A percentile compares a stretch with the other conserved stretches of the same genome.
Conservation (phyloP, 37 sponge, comb jelly and placozoan genomes). For the Haliclona indistincta region DNA sequence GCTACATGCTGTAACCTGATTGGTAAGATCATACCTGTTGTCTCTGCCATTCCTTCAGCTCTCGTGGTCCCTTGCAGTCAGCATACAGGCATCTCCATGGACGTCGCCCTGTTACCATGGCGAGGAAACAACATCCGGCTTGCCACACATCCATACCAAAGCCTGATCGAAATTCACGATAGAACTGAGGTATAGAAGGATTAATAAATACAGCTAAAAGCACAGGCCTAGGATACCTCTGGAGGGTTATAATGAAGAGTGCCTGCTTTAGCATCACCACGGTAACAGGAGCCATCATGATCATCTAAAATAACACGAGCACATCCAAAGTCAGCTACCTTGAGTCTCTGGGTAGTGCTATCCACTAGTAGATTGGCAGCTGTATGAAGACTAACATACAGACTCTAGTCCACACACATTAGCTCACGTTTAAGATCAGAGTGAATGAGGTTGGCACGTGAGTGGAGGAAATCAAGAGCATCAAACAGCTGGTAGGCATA, state of each 20-base stretch:
- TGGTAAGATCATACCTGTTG: neutral
- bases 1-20: neutral
- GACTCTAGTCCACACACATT: neutral
- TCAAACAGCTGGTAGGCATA: constrained; percentile 63
- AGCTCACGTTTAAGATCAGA: constrained; percentile 72
- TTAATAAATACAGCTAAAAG: neutral
- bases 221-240: constrained; percentile 22
- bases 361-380: constrained; percentile 60
- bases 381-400: constrained; percentile 2
- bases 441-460: constrained; percentile 39
- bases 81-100: constrained; percentile 64
- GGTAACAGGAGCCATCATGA: constrained; percentile 4
- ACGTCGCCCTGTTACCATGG: constrained; percentile 59
- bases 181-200: constrained; percentile 19
- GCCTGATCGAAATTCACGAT: constrained; percentile 29
- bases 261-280: constrained; percentile 19
- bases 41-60: neutral
- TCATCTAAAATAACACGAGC: constrained; percentile 39
- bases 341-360: constrained; percentile 32
- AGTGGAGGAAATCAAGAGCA: constrained; percentile 66
- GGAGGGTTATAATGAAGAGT: constrained; percentile 57
- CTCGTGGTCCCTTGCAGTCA: constrained; percentile 22
- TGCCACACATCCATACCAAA: constrained; percentile 64
- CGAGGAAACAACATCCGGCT: constrained; percentile 56
- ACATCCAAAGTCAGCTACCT: constrained; percentile 57